Conservation (phyloP, 2,888 invertebrate genomes). For the Atherix ibis region DNA sequence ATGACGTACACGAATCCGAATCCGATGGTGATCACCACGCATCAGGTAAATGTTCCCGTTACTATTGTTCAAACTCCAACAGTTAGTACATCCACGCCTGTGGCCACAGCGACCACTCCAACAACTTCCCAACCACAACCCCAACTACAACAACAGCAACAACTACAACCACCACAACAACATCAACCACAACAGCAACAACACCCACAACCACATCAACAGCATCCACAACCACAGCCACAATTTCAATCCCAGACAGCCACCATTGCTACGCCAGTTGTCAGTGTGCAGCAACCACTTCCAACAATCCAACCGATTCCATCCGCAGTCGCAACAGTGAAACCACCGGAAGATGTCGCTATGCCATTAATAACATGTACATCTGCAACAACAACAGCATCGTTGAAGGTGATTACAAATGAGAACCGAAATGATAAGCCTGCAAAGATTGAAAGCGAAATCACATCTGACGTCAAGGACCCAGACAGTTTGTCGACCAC, state of each 20-base stretch:
- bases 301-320: not conserved
- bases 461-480: too few species aligned
- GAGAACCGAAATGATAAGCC: too few species aligned
- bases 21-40: constrained; percentile 19
- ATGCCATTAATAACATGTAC: too few species aligned
- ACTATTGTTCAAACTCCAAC: too few species aligned
- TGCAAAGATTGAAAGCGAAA: too few species aligned
- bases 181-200: too few species aligned
- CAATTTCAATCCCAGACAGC: constrained; percentile 3
- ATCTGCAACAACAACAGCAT: not conserved
- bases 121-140: constrained; percentile 14
- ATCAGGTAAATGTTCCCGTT: too few species aligned
- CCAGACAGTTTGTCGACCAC: not conserved
- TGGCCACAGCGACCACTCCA: too few species aligned
- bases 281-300: not conserved
- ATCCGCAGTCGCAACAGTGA: not conserved
- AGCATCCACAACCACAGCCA: constrained; percentile 1
- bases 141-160: constrained; percentile 9
- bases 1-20: constrained; percentile 26
- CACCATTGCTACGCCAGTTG: constrained; percentile 1
- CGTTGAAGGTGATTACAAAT: not conserved
- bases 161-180: constrained; percentile 1
- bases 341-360: not conserved
- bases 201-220: too few species aligned
- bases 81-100: too few species aligned